Base-by-base conservation (phyloP, 2,888 invertebrate genomes). In the Parnassius glacialis region DNA sequence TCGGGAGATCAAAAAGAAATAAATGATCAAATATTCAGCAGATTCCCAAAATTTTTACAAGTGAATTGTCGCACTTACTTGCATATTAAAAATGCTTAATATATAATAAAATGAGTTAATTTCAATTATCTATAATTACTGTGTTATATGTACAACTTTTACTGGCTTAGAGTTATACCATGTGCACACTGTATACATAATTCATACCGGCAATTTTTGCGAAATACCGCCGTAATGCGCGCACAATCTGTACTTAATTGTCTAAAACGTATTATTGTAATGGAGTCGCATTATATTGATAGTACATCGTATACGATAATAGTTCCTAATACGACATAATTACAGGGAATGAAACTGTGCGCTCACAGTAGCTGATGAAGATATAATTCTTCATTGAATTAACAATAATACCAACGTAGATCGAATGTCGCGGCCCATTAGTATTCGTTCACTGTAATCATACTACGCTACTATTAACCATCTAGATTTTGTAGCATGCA, bases 301-400 rank as follows among this genome's bases (percentile, higher is more conserved):
- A 76, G 83, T 72, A 68, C 75, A 71, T 79, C 80, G 74, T 85
- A 79, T 72, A 74, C 76, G 75, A 79, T 87, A 87, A 88, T 87
- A 81, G 80, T 74, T 70, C 73, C 71, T 87, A 87, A 88, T 87
- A 81, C 73, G 72, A 74, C 72, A 78, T 89, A 89, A 89, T 90
- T 86, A 84, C 76, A 84, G 79, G 71, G 80, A 74, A 76, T 74
- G 76, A 76, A 78, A 80, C 74, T 70, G 70, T 72, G 72, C 69
- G 67, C 67, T 72, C 68, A 67, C 67, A 75, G 84, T 81, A 83
- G 83, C 76, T 80, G 76, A 87, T 86, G 79, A 83, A 84, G 84
- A 80, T 81, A 83, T 87, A 85, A 86, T 85, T 84, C 77, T 85
- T 83, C 77, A 74, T 75, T 78, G 80, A 83, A 83, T 83, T 83